Percentiles rank a stretch among this genome's conserved stretches.
phyloP scores from a whole-genome alignment of 2,113 vertebrate species.

The Microcebus griseorufus region DNA sequence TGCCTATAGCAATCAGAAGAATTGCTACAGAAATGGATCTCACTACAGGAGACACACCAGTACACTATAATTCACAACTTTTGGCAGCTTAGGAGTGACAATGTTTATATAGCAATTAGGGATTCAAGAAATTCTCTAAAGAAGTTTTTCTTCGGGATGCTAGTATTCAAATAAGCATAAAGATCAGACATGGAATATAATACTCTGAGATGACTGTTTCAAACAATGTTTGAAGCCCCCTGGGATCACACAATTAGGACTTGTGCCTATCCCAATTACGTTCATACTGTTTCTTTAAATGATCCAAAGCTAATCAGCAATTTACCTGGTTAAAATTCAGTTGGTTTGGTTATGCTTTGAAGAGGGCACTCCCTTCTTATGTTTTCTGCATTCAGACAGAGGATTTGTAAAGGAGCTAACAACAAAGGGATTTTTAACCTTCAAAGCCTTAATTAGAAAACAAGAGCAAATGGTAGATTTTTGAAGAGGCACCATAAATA shows the following conservation, averaged over 20 bases:
- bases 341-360: constrained; percentile 35
- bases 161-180: constrained; percentile 45
- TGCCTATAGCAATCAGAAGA: neutral
- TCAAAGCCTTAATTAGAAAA: constrained; percentile 79
- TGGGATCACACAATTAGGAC: neutral
- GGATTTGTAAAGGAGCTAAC: constrained; percentile 60
- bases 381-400: constrained; percentile 59
- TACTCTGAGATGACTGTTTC: neutral
- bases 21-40: neutral
- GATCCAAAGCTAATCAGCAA: constrained; percentile 46
- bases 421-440: constrained; percentile 72
- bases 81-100: neutral
- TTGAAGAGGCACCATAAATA: constrained; percentile 55
- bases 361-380: neutral
- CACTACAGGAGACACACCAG: neutral
- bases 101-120: constrained; percentile 36
- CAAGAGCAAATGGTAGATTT: constrained; percentile 70
- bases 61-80: neutral
- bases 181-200: constrained; percentile 24
- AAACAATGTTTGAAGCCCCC: neutral
- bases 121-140: constrained; percentile 4
- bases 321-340: constrained; percentile 62
- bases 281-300: constrained; percentile 61
- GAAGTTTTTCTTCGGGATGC: neutral
- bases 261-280: neutral